Evolutionary conservation across 2,797 vertebrate species (phyloP).

Genomic region (Rhinoraja longicauda): DNA sequence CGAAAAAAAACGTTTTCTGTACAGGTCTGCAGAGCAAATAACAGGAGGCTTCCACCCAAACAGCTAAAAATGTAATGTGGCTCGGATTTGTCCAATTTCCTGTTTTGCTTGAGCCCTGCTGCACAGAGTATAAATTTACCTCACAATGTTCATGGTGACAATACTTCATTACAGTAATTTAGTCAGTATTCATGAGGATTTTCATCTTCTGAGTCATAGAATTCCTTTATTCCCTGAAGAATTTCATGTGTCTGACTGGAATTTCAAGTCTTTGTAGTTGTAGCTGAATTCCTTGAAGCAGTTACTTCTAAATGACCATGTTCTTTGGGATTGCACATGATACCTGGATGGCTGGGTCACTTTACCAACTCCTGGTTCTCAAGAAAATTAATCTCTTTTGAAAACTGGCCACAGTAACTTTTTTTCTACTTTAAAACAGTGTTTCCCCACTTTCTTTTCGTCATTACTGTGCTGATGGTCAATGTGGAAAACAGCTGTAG

Average conservation of each 20-base stretch:
- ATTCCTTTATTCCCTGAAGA: constrained; percentile 69
- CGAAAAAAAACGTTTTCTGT: not conserved
- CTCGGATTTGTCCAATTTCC: constrained; percentile 62
- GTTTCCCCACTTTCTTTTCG: constrained; percentile 44
- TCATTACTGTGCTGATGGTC: not conserved
- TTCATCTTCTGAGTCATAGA: constrained; percentile 71
- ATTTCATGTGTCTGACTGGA: constrained; percentile 65
- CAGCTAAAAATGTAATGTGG: constrained; percentile 49
- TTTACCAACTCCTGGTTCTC: constrained; percentile 54
- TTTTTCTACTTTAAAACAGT: constrained; percentile 48
- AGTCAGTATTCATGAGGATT: constrained; percentile 63
- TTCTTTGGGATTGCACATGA: constrained; percentile 49
- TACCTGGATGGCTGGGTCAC: constrained; percentile 48
- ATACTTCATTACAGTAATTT: constrained; percentile 64
- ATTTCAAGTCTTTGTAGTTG: constrained; percentile 69
- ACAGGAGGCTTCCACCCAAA: constrained; percentile 48
- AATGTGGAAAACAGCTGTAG: constrained; percentile 11
- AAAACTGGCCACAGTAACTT: constrained; percentile 46
- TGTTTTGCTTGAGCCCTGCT: constrained; percentile 60
- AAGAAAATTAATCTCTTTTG: constrained; percentile 54
- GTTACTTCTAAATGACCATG: constrained; percentile 52
- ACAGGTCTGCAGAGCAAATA: constrained; percentile 40
- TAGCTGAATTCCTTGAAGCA: constrained; percentile 56
- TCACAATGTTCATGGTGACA: constrained; percentile 54
- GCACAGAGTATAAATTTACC: constrained; percentile 55